These are phyloP conservation scores for Venusia cambrica DNA, from an alignment of 2,888 invertebrate species.

Conservation along the genomic window DNA sequence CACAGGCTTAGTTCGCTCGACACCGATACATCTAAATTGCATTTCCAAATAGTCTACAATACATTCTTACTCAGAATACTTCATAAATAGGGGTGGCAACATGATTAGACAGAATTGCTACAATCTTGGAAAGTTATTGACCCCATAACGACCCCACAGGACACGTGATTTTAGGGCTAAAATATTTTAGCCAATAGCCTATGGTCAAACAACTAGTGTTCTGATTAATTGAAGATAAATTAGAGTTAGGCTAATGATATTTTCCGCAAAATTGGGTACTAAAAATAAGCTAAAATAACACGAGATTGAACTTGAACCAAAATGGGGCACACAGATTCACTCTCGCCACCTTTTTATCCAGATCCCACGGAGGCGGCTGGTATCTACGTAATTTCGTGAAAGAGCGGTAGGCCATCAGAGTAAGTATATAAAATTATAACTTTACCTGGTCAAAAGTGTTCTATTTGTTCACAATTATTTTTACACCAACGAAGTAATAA, in stretches of 20 bases:
- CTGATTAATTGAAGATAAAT: conserved; percentile 6
- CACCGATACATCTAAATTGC: not conserved
- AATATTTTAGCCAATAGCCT: conserved; percentile 3
- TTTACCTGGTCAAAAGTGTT: conserved; percentile 70
- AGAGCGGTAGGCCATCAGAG: conserved; percentile 12
- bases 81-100: conserved; percentile 12
- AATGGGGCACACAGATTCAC: conserved; percentile 56
- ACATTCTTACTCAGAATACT: too few species aligned
- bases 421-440: conserved; percentile 48
- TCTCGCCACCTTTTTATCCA: conserved; percentile 38
- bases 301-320: conserved; percentile 63
- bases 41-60: too few species aligned
- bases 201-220: too few species aligned
- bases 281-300: conserved; percentile 46
- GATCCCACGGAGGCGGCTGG: conserved; percentile 32
- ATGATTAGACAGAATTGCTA: conserved; percentile 6
- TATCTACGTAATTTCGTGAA: conserved; percentile 20
- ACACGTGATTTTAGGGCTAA: conserved; percentile 64
- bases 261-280: conserved; percentile 21
- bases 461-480: conserved; percentile 79
- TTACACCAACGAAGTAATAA: conserved; percentile 77
- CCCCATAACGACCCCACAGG: conserved; percentile 70
- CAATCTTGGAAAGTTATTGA: conserved; percentile 60
- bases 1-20: conserved; percentile 22
- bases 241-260: conserved; percentile 22